Conservation (phyloP, 2,113 vertebrate genomes). For the Vulpes ferrilata region DNA sequence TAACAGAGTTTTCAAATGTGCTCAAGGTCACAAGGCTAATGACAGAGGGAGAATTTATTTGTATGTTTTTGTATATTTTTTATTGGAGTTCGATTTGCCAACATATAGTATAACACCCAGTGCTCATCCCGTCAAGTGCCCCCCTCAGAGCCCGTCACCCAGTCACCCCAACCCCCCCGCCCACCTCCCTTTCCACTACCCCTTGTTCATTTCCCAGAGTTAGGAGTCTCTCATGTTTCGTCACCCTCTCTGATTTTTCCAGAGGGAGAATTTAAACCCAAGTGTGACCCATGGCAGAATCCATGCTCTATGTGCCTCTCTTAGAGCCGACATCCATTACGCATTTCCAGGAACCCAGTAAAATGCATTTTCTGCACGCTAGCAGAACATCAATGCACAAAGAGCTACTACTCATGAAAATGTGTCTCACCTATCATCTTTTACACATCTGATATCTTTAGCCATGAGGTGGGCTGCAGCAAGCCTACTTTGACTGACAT, state of each 20-base stretch:
- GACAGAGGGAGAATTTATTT: slow-evolving; percentile 23
- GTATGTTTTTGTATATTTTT: too few relatives aligned
- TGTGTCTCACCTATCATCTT: neutral
- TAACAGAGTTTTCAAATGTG: neutral
- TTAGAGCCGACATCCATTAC: neutral
- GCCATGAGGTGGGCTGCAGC: neutral
- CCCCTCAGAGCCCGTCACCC: too few relatives aligned
- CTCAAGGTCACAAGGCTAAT: neutral
- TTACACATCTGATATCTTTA: neutral
- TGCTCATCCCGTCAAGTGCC: too few relatives aligned
- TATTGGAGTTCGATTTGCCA: too few relatives aligned
- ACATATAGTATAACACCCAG: too few relatives aligned
- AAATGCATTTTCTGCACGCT: neutral
- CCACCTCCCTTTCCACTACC: too few relatives aligned
- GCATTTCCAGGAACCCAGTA: neutral
- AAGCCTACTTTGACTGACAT: neutral
- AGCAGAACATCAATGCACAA: neutral
- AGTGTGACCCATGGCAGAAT: neutral
- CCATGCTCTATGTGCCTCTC: neutral
- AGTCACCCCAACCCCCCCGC: too few relatives aligned
- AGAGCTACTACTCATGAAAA: neutral
- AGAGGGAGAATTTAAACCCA: slow-evolving; percentile 40
- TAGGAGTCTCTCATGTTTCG: too few relatives aligned
- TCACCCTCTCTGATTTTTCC: too few relatives aligned
- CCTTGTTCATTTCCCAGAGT: too few relatives aligned